These are phyloP conservation scores for Megaptera novaeangliae DNA, from an alignment of 2,113 vertebrate species.

Conservation along the genomic window DNA sequence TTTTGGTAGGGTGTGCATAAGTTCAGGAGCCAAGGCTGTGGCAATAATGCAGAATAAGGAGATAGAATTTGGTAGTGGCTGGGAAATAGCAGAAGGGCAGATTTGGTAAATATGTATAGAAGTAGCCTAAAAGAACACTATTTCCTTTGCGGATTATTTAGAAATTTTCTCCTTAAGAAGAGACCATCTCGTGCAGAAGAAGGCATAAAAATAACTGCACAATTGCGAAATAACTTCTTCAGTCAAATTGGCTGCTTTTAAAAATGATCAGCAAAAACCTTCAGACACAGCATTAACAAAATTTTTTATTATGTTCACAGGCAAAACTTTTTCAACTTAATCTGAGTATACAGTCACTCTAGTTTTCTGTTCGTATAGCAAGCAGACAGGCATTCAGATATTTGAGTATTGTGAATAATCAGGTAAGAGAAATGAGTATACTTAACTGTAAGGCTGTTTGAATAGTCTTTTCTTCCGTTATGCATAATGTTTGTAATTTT, in stretches of 20 bases:
- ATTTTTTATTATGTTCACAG: not conserved
- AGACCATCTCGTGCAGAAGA: not conserved
- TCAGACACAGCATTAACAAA: not conserved
- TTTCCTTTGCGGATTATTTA: not conserved
- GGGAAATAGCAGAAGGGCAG: not conserved
- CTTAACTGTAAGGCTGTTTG: not conserved
- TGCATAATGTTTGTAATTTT: not conserved
- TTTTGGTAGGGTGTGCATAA: not conserved
- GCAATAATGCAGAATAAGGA: not conserved
- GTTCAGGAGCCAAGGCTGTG: not conserved
- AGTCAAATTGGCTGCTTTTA: not conserved
- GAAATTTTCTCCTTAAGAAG: not conserved
- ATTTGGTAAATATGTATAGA: not conserved
- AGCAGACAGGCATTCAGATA: not conserved
- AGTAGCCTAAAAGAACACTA: not conserved
- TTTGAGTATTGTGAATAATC: not conserved
- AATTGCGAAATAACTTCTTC: not conserved
- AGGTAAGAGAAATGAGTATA: not conserved
- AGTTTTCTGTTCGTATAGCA: not conserved
- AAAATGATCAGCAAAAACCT: not conserved
- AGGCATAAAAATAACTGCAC: not conserved
- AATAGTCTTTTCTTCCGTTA: not conserved
- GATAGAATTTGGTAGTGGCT: not conserved
- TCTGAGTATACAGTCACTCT: not conserved
- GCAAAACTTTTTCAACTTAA: not conserved